Evolutionary conservation across 2,797 vertebrate genomes (phyloP).

Genomic region (Sparidentex hasta): DNA sequence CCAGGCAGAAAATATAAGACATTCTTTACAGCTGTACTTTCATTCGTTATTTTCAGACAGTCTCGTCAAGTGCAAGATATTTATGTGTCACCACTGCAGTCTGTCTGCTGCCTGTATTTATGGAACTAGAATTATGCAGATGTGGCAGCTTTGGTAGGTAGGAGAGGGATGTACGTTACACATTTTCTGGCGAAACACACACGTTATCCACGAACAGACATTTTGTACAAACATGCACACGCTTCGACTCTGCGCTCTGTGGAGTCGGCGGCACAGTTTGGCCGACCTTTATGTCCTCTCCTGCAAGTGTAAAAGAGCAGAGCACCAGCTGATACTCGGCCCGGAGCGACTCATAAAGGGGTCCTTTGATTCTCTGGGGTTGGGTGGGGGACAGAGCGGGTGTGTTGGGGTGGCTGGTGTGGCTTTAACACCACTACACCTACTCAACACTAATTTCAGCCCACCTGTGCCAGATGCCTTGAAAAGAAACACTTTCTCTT

Average conservation of each 20-base stretch:
- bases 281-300: slow-evolving; percentile 15
- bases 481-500: slow-evolving; percentile 37
- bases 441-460: slow-evolving; percentile 58
- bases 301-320: slow-evolving; percentile 42
- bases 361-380: slow-evolving; percentile 69
- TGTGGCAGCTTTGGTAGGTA: slow-evolving; percentile 31
- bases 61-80: slow-evolving; percentile 25
- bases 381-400: slow-evolving; percentile 33
- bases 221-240: slow-evolving; percentile 7
- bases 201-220: slow-evolving; percentile 4
- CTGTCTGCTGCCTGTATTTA: slow-evolving; percentile 56
- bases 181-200: slow-evolving; percentile 29
- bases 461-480: slow-evolving; percentile 60
- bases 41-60: not conserved
- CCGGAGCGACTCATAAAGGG: slow-evolving; percentile 67
- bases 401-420: slow-evolving; percentile 40
- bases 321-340: slow-evolving; percentile 53
- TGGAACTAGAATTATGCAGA: slow-evolving; percentile 42
- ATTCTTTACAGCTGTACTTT: too few species aligned
- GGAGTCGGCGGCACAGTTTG: slow-evolving; percentile 15
- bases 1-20: too few species aligned
- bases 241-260: slow-evolving; percentile 7
- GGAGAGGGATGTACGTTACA: slow-evolving; percentile 24
- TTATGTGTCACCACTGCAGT: slow-evolving; percentile 47
- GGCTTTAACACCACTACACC: slow-evolving; percentile 64